Evolutionary conservation across 1,140 invertebrate genomes (phyloP).

Genomic region (Temnothorax curvispinosus): DNA sequence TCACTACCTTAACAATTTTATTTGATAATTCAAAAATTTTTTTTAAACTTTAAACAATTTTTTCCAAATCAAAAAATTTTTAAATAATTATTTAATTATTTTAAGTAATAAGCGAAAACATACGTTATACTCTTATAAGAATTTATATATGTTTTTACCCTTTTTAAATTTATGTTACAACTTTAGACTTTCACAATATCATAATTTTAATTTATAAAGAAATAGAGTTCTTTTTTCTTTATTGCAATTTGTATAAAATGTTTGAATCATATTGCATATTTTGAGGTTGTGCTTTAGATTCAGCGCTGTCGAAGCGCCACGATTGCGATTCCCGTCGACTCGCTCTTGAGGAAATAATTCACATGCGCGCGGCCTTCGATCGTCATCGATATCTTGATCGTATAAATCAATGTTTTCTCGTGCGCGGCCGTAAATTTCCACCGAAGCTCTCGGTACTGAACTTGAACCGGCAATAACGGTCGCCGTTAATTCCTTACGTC

Average conservation of each 20-base stretch:
- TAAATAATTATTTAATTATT: neutral
- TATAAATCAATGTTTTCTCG: neutral
- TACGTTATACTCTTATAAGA: neutral
- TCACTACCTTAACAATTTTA: neutral
- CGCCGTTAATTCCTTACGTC: neutral
- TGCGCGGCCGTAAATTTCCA: neutral
- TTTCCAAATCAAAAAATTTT: neutral
- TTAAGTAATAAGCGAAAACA: neutral
- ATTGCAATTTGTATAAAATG: neutral
- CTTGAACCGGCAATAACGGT: slow-evolving; percentile 16
- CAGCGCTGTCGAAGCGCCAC: neutral
- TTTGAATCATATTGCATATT: neutral
- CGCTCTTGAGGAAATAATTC: neutral
- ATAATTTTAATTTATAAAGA: neutral
- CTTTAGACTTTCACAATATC: neutral
- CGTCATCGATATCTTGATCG: neutral
- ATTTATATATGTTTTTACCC: neutral
- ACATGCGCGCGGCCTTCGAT: neutral
- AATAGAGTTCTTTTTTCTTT: neutral
- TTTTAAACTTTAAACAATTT: neutral
- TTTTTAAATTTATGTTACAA: neutral
- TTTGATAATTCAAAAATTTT: neutral
- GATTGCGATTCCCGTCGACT: neutral
- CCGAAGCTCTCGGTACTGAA: neutral
- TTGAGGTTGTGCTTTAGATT: neutral